Conservation (phyloP, 2,888 invertebrate species). For the Caenorhabditis sinica region DNA sequence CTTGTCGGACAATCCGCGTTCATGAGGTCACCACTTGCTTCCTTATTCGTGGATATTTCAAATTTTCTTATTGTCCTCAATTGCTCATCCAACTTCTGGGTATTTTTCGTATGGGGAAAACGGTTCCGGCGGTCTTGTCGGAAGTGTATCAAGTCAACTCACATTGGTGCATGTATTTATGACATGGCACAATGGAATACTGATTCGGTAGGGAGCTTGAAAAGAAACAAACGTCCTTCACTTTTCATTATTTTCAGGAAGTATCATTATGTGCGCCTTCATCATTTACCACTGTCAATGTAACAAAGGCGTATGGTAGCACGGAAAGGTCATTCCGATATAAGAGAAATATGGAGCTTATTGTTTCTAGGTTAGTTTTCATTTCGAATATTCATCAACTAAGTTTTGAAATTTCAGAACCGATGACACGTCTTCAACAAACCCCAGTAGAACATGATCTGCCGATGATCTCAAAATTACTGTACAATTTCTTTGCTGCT, state of each 20-base stretch:
- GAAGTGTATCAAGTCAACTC: conserved; percentile 65
- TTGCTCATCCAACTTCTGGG: conserved; percentile 83
- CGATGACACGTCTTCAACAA: conserved; percentile 49
- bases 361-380: conserved; percentile 43
- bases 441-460: conserved; percentile 49
- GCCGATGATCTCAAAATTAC: neutral
- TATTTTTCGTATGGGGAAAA: conserved; percentile 82
- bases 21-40: conserved; percentile 79
- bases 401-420: conserved; percentile 37
- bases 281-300: conserved; percentile 74
- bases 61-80: conserved; percentile 82
- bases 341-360: conserved; percentile 49
- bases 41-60: conserved; percentile 81
- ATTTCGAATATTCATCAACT: neutral
- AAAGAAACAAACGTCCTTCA: neutral
- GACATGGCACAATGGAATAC: conserved; percentile 69
- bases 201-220: conserved; percentile 65
- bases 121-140: conserved; percentile 75
- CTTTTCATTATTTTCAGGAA: conserved; percentile 46
- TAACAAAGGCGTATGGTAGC: conserved; percentile 73
- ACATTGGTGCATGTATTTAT: conserved; percentile 68
- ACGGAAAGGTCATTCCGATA: conserved; percentile 62
- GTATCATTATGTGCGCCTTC: conserved; percentile 70
- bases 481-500: conserved; percentile 2
- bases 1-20: conserved; percentile 80